Base-by-base conservation (phyloP, 2,888 invertebrate species). In the Agrilus biguttatus region DNA sequence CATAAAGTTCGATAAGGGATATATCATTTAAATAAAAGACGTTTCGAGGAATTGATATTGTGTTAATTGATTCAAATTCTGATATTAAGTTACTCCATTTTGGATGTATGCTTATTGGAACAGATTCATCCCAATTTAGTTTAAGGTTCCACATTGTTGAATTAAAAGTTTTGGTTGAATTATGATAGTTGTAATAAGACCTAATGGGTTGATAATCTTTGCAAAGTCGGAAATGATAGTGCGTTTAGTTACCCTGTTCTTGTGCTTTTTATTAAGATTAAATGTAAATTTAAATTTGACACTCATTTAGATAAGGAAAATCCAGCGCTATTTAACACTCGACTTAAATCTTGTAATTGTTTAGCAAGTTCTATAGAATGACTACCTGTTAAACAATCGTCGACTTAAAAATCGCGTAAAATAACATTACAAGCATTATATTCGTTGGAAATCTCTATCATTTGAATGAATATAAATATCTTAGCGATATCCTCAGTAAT, bases 141-240 rank as follows among this genome's bases (percentile, higher is more conserved):
- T 48, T 45, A 13, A 45, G n/a, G 39, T 40, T 33, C 48, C 49
- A 52, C 14, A 53, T 14, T 45, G 8, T 39, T 50, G 48, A 10
- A 52, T 41, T 17, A 53, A 28, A 17, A 53, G 49, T 40, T 55
- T 54, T 19, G 53, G 51, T 7, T 41, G 41, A 7, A 51, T 44
- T 10, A 45, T 45, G 35, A 52, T 44, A 2, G 53, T 53, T 8
- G 52, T 47, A 12, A 51, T 34, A 2, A 55, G 34, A n/a, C 53
- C 53, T 10, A 53, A 44, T 8, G 53, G 49, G 40, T 56, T 52
- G 40, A 45, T 54, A 10, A 54, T 45, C 40, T 47, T 46, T 5
- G 51, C 42, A 13, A 51, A 48, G 13, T 37, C 34, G 3, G 53
- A 53, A 14, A 50, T 37, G 13, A 51, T 44, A 14, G 32, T 33